Percentiles rank a stretch among this genome's conserved stretches.
Conservation (phyloP, 2,113 vertebrate species). For the Coracopsis vasa region DNA sequence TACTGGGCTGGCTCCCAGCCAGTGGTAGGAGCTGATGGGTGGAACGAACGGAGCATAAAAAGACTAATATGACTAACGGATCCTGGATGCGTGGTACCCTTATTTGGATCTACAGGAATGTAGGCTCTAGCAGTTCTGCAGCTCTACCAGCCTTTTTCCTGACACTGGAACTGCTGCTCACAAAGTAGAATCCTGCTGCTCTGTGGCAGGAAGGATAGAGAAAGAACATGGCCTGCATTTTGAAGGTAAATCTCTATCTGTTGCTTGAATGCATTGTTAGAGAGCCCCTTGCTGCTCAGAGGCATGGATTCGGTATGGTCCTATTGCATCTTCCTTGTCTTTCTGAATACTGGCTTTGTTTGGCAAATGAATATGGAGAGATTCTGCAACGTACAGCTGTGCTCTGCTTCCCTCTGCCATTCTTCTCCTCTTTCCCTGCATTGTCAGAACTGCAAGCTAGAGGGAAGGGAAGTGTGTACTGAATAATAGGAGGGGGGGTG, state of each 20-base stretch:
- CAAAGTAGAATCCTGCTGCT: conserved; percentile 65
- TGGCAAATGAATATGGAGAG: conserved; percentile 56
- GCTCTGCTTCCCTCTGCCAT: conserved; percentile 62
- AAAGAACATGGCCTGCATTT: conserved; percentile 81
- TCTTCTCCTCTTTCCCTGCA: conserved; percentile 53
- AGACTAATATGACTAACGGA: conserved; percentile 67
- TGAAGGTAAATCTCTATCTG: conserved; percentile 78
- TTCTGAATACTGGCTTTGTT: conserved; percentile 60
- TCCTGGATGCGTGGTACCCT: conserved; percentile 49
- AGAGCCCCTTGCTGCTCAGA: conserved; percentile 36
- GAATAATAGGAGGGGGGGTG: conserved; percentile 21
- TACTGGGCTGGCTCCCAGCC: conserved; percentile 54
- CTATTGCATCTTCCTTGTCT: conserved; percentile 65
- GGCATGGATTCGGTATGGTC: conserved; percentile 45
- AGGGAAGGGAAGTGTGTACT: conserved; percentile 26
- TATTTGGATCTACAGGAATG: conserved; percentile 70
- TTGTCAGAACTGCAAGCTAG: conserved; percentile 57
- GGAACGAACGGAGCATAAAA: conserved; percentile 57
- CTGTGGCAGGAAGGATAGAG: conserved; percentile 66
- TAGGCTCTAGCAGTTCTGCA: conserved; percentile 55
- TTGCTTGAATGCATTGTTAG: conserved; percentile 68
- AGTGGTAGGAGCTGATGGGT: conserved; percentile 69
- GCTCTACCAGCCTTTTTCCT: conserved; percentile 56
- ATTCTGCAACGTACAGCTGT: conserved; percentile 51
- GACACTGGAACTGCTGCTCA: conserved; percentile 61